Evolutionary conservation across 2,888 invertebrate species (phyloP), one percentile per base, ranked within the genome.

Genomic region (Dimorphilus gyrociliatus): DNA sequence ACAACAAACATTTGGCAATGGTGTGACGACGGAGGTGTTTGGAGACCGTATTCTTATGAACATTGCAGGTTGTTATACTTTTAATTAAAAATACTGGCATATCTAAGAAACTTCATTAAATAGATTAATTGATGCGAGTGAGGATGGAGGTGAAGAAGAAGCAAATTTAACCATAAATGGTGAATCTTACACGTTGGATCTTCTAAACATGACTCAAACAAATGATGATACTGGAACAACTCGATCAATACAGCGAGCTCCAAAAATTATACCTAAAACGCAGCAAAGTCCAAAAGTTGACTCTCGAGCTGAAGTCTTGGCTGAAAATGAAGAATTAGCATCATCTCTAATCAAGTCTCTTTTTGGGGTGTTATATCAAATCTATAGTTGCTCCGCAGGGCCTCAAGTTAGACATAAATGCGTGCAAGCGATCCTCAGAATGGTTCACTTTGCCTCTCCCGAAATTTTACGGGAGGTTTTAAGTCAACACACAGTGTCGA

Each of bases 181-280:
- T 30, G 74, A 86, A 48, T 85, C 86, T 2, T 92, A 90, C 66
- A 86, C 88, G 1, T 78, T 94, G 43, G 92, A 94, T 69, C 81
- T 94, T 55, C 79, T 84, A 55, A 78, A 85, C 47, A 86, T 92
- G 88, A 88, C 88, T 64, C 90, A 94, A 69, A 82, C 92, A 43
- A 94, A 92, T 63, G 92, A 94, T 68, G 90, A 90, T 63, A 85
- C 88, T 1, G 92, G 92, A 38, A 86, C 85, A 17, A 79, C 86
- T 19, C 70, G 90, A 26, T 78, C 84, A 23, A 84, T 94, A 40
- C 88, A 88, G 62, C 45, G 62, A n/a, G n/a, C n/a, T n/a, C n/a
- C n/a, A n/a, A n/a, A n/a, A n/a, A n/a, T n/a, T n/a, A n/a, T n/a
- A n/a, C n/a, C n/a, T n/a, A n/a, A n/a, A n/a, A n/a, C n/a, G n/a